These are phyloP conservation scores for Luffia ferchaultella DNA, from an alignment of 2,888 invertebrate species.

Conservation along the genomic window DNA sequence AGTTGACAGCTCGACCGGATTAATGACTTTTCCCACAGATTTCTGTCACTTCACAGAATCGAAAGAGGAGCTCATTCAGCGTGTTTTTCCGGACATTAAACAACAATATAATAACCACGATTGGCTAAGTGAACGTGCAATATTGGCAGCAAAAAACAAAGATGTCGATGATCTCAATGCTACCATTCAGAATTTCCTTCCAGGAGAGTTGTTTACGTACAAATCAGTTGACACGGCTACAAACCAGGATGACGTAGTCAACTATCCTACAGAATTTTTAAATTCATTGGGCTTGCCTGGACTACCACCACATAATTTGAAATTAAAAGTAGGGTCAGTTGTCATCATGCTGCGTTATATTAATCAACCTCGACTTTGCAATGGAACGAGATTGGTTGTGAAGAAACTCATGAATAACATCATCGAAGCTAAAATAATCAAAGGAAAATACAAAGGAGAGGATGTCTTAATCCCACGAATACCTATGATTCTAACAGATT, in stretches of 20 bases:
- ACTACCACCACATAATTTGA: too few species aligned
- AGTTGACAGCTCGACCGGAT: constrained; percentile 17
- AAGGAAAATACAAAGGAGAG: constrained; percentile 8
- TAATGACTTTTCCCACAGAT: constrained; percentile 17
- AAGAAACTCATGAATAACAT: constrained; percentile 15
- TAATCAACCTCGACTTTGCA: constrained; percentile 12
- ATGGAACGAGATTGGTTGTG: constrained; percentile 15
- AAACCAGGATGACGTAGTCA: constrained; percentile 13
- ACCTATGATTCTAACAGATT: constrained; percentile 17
- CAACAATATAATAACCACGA: constrained; percentile 18
- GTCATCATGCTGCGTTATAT: constrained; percentile 18
- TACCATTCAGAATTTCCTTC: constrained; percentile 8
- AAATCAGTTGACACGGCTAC: constrained; percentile 12
- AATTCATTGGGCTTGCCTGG: constrained; percentile 15
- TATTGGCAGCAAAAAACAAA: constrained; percentile 21
- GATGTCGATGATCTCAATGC: constrained; percentile 15
- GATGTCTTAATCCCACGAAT: too few species aligned
- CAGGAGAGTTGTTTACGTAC: constrained; percentile 1
- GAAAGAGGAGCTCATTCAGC: constrained; percentile 18
- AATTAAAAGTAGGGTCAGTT: constrained; percentile 14
- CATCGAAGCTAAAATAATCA: constrained; percentile 14
- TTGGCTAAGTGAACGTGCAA: constrained; percentile 23
- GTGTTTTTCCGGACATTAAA: constrained; percentile 19
- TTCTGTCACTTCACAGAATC: constrained; percentile 15
- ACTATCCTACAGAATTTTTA: too few species aligned